These are phyloP conservation scores for Coendou prehensilis DNA, from an alignment of 2,797 vertebrate genomes.

Conservation along the genomic window DNA sequence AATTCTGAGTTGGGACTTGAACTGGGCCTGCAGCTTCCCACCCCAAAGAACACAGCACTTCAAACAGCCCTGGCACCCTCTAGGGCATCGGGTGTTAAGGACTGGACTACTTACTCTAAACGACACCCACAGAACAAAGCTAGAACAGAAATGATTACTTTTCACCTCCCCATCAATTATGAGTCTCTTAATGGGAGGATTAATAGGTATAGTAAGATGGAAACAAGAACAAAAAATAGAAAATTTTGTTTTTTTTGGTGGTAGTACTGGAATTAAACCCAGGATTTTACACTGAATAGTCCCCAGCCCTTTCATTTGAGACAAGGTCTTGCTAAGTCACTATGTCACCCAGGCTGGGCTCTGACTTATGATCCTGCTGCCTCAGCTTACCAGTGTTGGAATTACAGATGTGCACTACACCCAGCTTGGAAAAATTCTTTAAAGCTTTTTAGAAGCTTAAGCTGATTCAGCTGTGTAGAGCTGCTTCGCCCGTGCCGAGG, in stretches of 20 bases:
- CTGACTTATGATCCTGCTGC: neutral
- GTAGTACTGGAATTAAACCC: neutral
- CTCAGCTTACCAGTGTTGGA: neutral
- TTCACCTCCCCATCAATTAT: neutral
- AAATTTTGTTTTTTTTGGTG: no score
- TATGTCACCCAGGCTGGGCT: neutral
- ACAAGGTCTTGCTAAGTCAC: neutral
- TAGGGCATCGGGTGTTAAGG: neutral
- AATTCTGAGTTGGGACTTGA: conserved; percentile 77
- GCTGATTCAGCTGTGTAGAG: neutral
- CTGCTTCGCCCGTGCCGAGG: neutral
- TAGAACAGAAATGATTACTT: conserved; percentile 30
- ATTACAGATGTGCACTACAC: neutral
- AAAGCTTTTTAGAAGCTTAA: neutral
- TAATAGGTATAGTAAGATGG: neutral
- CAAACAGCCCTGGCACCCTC: neutral
- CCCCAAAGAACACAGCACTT: conserved; percentile 58
- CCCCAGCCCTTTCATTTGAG: neutral
- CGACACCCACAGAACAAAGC: neutral
- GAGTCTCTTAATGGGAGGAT: neutral
- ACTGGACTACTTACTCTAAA: neutral
- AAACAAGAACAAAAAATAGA: neutral
- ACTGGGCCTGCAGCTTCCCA: conserved; percentile 61
- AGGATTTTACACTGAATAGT: neutral
- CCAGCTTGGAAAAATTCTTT: neutral